Percentiles rank a stretch among this genome's conserved stretches.
Conservation (phyloP, 2,797 vertebrate species). For the Alfaro cultratus region DNA sequence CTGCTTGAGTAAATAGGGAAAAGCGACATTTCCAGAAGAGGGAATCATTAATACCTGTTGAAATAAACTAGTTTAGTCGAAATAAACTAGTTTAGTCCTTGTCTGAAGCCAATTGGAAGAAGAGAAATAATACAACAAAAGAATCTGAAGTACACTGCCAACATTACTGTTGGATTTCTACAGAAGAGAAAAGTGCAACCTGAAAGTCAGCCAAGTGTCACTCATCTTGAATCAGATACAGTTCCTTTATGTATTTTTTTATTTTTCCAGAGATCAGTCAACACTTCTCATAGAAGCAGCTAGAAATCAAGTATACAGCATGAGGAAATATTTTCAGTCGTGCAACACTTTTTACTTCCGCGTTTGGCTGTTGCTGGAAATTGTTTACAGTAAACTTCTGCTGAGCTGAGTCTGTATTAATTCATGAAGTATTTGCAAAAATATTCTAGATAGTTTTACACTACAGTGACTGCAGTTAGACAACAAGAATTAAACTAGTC, state of each 20-base stretch:
- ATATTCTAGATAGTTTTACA: neutral
- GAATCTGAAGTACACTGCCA: neutral
- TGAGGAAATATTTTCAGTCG: neutral
- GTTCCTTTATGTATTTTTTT: neutral
- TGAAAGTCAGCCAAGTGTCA: neutral
- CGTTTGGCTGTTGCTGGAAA: neutral
- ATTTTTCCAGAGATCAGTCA: neutral
- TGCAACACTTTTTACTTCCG: neutral
- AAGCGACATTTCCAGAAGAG: neutral
- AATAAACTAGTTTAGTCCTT: neutral
- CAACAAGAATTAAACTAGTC: neutral
- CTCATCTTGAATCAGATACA: constrained; percentile 1
- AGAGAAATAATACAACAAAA: no score
- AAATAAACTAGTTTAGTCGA: no score
- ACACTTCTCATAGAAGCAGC: neutral
- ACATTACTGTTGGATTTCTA: neutral
- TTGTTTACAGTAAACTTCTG: no score
- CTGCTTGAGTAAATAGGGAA: neutral
- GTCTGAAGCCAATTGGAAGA: neutral
- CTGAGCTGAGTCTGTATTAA: no score
- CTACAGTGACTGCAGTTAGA: neutral
- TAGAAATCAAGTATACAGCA: neutral
- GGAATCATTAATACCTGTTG: neutral
- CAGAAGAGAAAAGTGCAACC: neutral
- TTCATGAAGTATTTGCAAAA: neutral